Evolutionary conservation across 2,797 vertebrate genomes (phyloP).

Genomic region (Vespertilio murinus): DNA sequence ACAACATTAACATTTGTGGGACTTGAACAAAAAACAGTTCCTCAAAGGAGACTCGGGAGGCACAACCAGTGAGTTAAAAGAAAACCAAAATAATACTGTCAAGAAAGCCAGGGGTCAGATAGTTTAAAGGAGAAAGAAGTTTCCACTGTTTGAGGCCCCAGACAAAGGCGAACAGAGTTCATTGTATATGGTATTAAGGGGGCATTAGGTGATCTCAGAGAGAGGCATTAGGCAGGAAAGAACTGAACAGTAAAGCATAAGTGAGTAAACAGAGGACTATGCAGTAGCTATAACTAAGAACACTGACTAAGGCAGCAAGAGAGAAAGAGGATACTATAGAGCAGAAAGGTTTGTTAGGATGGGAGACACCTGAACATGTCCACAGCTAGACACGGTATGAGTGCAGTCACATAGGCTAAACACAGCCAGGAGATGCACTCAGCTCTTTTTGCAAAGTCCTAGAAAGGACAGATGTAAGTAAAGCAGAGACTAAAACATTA

Average conservation of each 20-base stretch:
- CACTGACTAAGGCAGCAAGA: neutral
- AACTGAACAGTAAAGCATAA: neutral
- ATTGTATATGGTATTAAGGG: neutral
- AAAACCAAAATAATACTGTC: neutral
- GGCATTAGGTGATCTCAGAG: neutral
- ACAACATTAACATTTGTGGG: neutral
- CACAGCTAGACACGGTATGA: neutral
- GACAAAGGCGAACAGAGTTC: neutral
- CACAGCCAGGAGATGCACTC: neutral
- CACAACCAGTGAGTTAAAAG: neutral
- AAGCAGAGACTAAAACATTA: neutral
- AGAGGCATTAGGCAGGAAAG: neutral
- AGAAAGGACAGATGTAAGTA: neutral
- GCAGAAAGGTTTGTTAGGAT: neutral
- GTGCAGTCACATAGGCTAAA: neutral
- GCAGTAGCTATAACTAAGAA: neutral
- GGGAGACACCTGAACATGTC: neutral
- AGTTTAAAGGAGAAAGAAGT: neutral
- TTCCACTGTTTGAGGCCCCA: neutral
- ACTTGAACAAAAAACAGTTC: neutral
- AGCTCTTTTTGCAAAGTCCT: neutral
- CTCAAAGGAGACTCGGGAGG: neutral
- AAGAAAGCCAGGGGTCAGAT: neutral
- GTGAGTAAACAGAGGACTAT: neutral
- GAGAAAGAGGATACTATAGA: neutral